phyloP scores from a whole-genome alignment of 2,113 vertebrate species.

The Meleagris gallopavo region DNA sequence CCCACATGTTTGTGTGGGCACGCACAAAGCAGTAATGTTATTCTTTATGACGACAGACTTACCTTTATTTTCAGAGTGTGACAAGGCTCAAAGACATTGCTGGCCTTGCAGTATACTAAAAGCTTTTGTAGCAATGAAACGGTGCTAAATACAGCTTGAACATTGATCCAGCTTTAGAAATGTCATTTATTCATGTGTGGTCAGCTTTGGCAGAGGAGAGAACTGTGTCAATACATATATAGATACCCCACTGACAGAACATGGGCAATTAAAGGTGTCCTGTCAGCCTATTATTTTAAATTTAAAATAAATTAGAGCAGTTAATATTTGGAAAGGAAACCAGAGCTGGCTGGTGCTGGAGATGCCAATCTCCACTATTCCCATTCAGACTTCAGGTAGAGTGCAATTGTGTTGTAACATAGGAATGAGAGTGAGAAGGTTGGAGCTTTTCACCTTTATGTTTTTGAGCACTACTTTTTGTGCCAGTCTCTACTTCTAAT shows the following conservation, averaged over 20 bases:
- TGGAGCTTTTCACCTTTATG: not conserved
- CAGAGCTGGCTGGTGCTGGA: not conserved
- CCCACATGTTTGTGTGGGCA: not conserved
- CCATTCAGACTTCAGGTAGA: not conserved
- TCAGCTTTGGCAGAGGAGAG: not conserved
- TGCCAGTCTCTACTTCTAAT: not conserved
- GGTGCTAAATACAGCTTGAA: not conserved
- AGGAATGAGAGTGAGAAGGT: not conserved
- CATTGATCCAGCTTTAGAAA: not conserved
- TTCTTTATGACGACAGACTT: not conserved
- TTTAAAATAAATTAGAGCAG: not conserved
- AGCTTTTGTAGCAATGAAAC: not conserved
- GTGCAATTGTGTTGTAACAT: not conserved
- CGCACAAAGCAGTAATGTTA: not conserved
- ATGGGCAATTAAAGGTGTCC: no score
- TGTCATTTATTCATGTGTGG: fast-evolving
- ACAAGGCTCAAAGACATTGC: not conserved
- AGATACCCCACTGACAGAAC: not conserved
- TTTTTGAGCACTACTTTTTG: not conserved
- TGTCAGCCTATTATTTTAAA: not conserved
- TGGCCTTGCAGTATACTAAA: not conserved
- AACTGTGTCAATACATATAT: not conserved
- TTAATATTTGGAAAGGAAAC: not conserved
- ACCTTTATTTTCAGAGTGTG: not conserved
- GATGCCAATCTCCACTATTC: not conserved